A percentile compares a stretch with the other conserved stretches of the same genome.
Conservation (phyloP, 2,888 invertebrate species). For the Drosophila acutilabella region DNA sequence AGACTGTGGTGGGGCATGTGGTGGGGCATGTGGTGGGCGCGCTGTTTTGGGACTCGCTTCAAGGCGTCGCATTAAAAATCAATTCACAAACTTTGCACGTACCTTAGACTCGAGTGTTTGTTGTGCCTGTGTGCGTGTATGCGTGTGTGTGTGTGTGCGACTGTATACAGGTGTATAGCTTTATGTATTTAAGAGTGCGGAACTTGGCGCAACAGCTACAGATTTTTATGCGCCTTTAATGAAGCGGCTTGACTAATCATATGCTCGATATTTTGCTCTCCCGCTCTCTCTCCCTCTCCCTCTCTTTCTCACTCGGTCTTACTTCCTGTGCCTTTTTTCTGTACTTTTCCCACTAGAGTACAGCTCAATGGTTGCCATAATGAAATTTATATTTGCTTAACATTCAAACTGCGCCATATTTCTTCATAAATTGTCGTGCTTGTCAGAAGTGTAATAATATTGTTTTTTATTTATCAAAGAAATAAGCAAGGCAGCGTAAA, state of each 20-base stretch:
- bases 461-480: too few relatives aligned
- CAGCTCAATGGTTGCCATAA: neutral
- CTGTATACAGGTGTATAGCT: slow-evolving; percentile 4
- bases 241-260: slow-evolving; percentile 30
- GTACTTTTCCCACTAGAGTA: too few relatives aligned
- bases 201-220: slow-evolving; percentile 25
- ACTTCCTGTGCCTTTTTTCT: too few relatives aligned
- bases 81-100: slow-evolving; percentile 77
- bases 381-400: neutral
- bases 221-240: slow-evolving; percentile 38
- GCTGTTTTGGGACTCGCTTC: slow-evolving; percentile 51
- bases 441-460: neutral
- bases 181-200: slow-evolving; percentile 10
- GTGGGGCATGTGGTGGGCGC: neutral
- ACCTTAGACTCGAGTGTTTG: slow-evolving; percentile 45
- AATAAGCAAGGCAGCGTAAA: too few relatives aligned
- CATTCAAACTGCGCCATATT: neutral
- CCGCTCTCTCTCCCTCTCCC: neutral
- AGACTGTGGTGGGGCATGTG: neutral
- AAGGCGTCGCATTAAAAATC: slow-evolving; percentile 75
- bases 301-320: neutral
- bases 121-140: slow-evolving; percentile 1
- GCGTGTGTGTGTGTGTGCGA: slow-evolving; percentile 13
- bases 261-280: neutral
- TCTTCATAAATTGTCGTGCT: neutral